Evolutionary conservation across 2,113 vertebrate species (phyloP).

Genomic region (Sporophila hypoxantha): DNA sequence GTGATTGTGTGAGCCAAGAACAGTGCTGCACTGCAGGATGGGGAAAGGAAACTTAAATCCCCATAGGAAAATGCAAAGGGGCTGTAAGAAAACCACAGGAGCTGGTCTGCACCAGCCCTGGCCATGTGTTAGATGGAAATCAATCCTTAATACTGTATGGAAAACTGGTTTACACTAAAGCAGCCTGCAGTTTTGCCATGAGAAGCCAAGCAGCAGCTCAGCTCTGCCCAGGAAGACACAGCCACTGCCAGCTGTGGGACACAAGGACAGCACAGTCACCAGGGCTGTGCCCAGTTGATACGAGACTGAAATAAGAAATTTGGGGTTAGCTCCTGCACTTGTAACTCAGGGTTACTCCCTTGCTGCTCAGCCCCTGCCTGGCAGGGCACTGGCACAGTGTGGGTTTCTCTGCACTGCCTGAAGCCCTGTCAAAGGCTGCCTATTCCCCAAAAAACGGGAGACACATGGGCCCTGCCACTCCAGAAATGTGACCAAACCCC

Average conservation of each 20-base stretch:
- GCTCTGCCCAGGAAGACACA: neutral
- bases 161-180: neutral
- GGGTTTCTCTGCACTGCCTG: neutral
- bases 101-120: neutral
- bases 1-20: neutral
- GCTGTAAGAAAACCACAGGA: neutral
- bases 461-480: neutral
- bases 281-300: neutral
- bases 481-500: neutral
- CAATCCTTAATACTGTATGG: neutral
- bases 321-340: neutral
- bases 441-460: neutral
- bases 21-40: neutral
- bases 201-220: neutral
- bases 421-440: neutral
- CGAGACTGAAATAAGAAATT: neutral
- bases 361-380: neutral
- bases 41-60: neutral
- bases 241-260: neutral
- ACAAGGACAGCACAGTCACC: neutral
- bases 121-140: neutral
- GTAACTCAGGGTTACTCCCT: neutral
- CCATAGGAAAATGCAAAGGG: neutral
- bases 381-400: fast-evolving
- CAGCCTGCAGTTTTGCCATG: neutral